Evolutionary conservation across 64 coral and sea anemone species (phyloP).

Genomic region (Platygyra sinensis): DNA sequence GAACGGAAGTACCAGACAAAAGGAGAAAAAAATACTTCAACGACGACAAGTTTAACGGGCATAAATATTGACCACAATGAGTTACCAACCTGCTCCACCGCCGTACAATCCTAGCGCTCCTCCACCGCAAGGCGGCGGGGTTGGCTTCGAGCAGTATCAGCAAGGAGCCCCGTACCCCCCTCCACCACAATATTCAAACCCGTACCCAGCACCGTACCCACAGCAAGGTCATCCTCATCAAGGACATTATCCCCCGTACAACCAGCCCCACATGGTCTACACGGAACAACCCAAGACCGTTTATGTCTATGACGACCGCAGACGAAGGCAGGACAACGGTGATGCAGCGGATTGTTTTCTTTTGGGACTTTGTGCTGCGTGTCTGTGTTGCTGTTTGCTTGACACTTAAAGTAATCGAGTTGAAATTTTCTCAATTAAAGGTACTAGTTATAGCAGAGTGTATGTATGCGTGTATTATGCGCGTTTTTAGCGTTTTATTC

Average conservation of each 20-base stretch:
- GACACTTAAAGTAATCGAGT: neutral
- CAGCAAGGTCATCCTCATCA: conserved; percentile 25
- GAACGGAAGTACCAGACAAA: too few species aligned
- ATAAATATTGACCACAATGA: conserved; percentile 13
- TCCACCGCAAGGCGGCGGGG: conserved; percentile 35
- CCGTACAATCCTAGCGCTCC: conserved; percentile 60
- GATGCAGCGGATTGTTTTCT: conserved; percentile 49
- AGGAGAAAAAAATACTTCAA: neutral
- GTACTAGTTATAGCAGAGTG: neutral
- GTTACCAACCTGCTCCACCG: conserved; percentile 48
- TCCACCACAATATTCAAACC: neutral
- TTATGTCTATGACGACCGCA: conserved; percentile 55
- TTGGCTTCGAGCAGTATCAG: conserved; percentile 72
- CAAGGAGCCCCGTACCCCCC: conserved; percentile 39
- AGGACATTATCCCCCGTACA: conserved; percentile 44
- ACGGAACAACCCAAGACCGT: conserved; percentile 70
- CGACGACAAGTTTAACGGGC: neutral
- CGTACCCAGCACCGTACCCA: conserved; percentile 56
- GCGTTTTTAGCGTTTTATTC: too few species aligned
- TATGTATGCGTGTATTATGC: too few species aligned
- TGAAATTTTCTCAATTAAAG: neutral
- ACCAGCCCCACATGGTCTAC: conserved; percentile 37
- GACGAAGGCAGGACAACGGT: conserved; percentile 5
- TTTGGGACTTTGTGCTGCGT: conserved; percentile 50
- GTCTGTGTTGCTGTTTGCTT: conserved; percentile 71